A percentile compares a stretch with the other conserved stretches of the same genome.
phyloP scores from a whole-genome alignment of 2,113 vertebrate species.

The Paraplagusia blochii region DNA sequence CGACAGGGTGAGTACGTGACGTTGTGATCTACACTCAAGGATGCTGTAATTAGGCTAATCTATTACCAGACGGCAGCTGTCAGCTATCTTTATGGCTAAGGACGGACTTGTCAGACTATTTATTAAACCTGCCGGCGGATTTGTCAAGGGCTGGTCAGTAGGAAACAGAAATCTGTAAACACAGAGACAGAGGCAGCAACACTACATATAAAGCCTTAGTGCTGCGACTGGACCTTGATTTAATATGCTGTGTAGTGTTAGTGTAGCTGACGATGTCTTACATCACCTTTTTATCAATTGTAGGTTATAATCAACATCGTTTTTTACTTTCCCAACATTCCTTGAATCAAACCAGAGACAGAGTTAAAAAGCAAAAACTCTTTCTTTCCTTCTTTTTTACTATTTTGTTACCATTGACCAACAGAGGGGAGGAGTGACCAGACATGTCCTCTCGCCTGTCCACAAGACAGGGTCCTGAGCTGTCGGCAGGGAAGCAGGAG shows the following conservation, averaged over 20 bases:
- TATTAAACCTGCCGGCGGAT: slow-evolving; percentile 49
- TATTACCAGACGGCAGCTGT: slow-evolving; percentile 90
- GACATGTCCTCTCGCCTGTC: slow-evolving; percentile 52
- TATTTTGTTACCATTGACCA: slow-evolving; percentile 39
- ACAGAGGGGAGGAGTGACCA: slow-evolving; percentile 28
- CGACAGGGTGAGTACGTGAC: slow-evolving; percentile 79
- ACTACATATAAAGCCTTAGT: slow-evolving; percentile 20
- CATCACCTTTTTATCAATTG: slow-evolving; percentile 6
- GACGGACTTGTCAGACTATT: slow-evolving; percentile 81
- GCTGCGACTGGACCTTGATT: slow-evolving; percentile 27
- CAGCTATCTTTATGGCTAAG: slow-evolving; percentile 92
- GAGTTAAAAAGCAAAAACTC: background rate
- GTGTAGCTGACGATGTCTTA: background rate
- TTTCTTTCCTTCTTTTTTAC: slow-evolving; percentile 14
- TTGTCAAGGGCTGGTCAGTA: slow-evolving; percentile 41
- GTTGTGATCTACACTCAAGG: slow-evolving; percentile 93
- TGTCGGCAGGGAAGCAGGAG: slow-evolving; percentile 43
- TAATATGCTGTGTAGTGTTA: slow-evolving; percentile 26
- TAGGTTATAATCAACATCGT: background rate
- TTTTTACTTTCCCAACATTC: background rate
- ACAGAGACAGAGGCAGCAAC: slow-evolving; percentile 23
- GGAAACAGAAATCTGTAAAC: slow-evolving; percentile 9
- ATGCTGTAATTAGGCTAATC: slow-evolving; percentile 95
- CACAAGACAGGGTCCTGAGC: slow-evolving; percentile 50
- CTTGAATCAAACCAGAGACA: too few relatives aligned